Evolutionary conservation across 2,888 invertebrate genomes (phyloP).

Genomic region (Drosophila nigricruria): DNA sequence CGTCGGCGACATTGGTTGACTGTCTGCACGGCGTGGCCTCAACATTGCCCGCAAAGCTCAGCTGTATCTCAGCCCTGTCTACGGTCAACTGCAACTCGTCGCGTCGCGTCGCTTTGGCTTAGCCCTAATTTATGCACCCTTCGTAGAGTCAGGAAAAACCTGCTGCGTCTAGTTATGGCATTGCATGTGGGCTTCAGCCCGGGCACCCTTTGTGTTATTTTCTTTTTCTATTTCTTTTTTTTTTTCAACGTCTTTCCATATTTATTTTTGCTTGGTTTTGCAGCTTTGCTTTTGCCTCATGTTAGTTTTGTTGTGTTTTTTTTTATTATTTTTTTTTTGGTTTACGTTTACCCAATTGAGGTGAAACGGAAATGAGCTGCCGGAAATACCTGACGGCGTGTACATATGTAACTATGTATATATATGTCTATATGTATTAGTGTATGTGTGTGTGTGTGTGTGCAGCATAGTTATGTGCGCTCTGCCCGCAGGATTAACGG

Average conservation of each 20-base stretch:
- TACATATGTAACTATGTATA: constrained; percentile 51
- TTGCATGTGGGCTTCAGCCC: constrained; percentile 55
- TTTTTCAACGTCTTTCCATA: constrained; percentile 27
- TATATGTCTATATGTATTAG: constrained; percentile 23
- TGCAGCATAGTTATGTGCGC: constrained; percentile 33
- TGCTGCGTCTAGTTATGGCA: constrained; percentile 65
- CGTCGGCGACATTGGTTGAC: constrained; percentile 31
- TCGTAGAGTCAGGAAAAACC: constrained; percentile 48
- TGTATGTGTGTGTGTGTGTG: constrained; percentile 31
- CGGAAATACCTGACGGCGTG: constrained; percentile 77
- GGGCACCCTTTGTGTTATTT: constrained; percentile 35
- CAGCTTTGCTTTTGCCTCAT: constrained; percentile 45
- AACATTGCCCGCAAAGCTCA: constrained; percentile 53
- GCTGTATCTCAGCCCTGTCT: constrained; percentile 31
- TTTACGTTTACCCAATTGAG: constrained; percentile 73
- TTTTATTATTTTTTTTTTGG: constrained; percentile 43
- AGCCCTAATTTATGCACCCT: constrained; percentile 82
- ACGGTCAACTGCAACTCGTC: constrained; percentile 73
- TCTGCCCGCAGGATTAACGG: constrained; percentile 58
- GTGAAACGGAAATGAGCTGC: constrained; percentile 82
- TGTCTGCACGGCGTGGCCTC: constrained; percentile 13
- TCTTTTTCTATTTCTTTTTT: constrained; percentile 7
- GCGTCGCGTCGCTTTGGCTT: constrained; percentile 49
- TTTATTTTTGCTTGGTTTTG: constrained; percentile 60
- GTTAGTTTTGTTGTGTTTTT: constrained; percentile 22